Evolutionary conservation across 2,888 invertebrate genomes (phyloP).

Genomic region (Acronicta aceris): DNA sequence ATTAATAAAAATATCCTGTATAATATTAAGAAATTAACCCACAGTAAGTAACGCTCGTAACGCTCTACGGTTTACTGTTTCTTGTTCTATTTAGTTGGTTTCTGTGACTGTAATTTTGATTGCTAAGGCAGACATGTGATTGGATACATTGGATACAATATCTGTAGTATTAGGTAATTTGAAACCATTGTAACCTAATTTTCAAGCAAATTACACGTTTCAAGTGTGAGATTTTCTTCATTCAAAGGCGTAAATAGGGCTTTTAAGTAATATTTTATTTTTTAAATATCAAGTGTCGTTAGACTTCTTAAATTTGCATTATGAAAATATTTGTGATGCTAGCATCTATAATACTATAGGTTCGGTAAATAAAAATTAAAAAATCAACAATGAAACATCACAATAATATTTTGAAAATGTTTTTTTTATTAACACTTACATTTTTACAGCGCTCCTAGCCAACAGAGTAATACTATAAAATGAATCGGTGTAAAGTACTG

Average conservation of each 20-base stretch:
- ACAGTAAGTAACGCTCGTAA: background rate
- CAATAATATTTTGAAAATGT: constrained; percentile 89
- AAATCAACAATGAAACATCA: constrained; percentile 72
- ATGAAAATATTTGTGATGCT: constrained; percentile 21
- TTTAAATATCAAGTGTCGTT: background rate
- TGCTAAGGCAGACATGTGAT: too few relatives aligned
- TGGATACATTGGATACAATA: too few relatives aligned
- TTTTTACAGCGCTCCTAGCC: constrained; percentile 90
- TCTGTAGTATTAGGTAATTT: background rate
- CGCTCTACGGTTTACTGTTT: background rate
- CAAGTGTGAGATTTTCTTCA: too few relatives aligned
- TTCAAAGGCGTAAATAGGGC: background rate
- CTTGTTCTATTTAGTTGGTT: too few relatives aligned
- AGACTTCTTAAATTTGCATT: background rate
- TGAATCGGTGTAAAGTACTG: constrained; percentile 88
- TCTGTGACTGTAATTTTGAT: too few relatives aligned
- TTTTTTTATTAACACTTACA: constrained; percentile 90
- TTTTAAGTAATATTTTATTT: background rate
- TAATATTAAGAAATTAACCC: background rate
- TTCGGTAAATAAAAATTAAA: constrained; percentile 36
- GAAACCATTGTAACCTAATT: background rate
- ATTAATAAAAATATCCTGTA: too few relatives aligned
- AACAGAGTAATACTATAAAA: constrained; percentile 89
- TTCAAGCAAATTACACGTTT: background rate
- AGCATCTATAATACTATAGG: constrained; percentile 3